Evolutionary conservation across 2,888 invertebrate species (phyloP), one percentile per base, ranked within the genome.

Genomic region (Lampropteryx suffumata): DNA sequence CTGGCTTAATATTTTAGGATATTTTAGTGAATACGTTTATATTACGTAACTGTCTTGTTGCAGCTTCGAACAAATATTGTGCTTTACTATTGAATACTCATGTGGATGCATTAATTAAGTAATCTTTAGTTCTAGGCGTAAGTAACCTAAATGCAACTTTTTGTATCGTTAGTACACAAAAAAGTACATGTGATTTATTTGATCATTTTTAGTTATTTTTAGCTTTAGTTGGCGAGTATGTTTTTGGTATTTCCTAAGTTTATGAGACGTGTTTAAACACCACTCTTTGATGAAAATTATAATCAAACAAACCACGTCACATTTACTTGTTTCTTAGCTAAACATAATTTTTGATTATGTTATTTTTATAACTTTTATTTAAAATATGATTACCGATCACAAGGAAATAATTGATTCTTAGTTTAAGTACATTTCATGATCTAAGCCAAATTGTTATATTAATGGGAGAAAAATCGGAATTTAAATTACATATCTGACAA

Each of bases 401-500:
- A 56, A 67, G 65, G 73, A 73, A 69, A 69, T 61, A 64, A 67
- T 32, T 53, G 62, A 69, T 76, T 73, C 69, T 79, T 76, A 73
- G 72, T 82, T 81, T 75, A 76, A 74, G 74, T 76, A 76, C 77
- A 73, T 79, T 79, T 80, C 76, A 74, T 81, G 77, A 73, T 79
- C 62, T 79, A 84, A 84, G 84, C 83, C 84, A 88, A 88, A 87
- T 86, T 83, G 77, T 87, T 84, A 55, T 39, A 77, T 87, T 84
- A 88, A 86, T 79, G 79, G 85, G 88, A 86, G 83, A 84, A 88
- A 82, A 87, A 86, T 86, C 87, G 79, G 89, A 90, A 90, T 90
- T 90, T 90, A 90, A 85, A 88, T 85, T 73, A 90, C 90, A 90
- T 90, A 90, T 90, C 90, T 88, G 86, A 87, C 84, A 89, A 88